These are phyloP conservation scores for Agrochola lychnidis DNA, from an alignment of 2,888 invertebrate species.

Conservation along the genomic window DNA sequence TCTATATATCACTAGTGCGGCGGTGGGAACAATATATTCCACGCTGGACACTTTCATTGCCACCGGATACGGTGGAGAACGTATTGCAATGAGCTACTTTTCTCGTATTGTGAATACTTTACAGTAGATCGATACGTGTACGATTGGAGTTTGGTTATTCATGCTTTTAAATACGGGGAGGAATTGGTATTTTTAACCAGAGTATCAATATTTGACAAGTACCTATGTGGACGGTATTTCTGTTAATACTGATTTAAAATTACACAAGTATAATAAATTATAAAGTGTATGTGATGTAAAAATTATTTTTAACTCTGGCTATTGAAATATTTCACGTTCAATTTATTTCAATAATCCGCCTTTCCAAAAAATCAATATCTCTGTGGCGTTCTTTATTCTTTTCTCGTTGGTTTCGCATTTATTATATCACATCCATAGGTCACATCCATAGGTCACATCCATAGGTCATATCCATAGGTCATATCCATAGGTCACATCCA, in stretches of 20 bases:
- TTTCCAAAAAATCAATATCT: too few relatives aligned
- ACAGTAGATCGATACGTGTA: background rate
- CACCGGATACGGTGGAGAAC: slow-evolving; percentile 35
- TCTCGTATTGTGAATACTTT: slow-evolving; percentile 45
- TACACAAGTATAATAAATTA: too few relatives aligned
- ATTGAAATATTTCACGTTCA: too few relatives aligned
- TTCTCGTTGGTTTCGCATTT: too few relatives aligned
- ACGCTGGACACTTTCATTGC: slow-evolving; percentile 61
- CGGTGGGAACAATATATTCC: slow-evolving; percentile 47
- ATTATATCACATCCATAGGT: too few relatives aligned
- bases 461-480: too few relatives aligned
- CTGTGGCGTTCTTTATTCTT: too few relatives aligned
- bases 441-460: too few relatives aligned
- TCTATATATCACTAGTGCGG: slow-evolving; percentile 34
- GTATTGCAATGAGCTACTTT: slow-evolving; percentile 60
- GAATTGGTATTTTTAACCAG: background rate
- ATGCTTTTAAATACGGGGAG: background rate
- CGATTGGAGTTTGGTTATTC: slow-evolving; percentile 24
- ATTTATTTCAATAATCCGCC: too few relatives aligned
- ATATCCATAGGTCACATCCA: too few relatives aligned
- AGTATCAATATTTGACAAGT: background rate
- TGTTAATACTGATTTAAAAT: background rate
- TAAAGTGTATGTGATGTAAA: too few relatives aligned
- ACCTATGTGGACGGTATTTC: background rate
- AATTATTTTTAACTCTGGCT: too few relatives aligned